phyloP scores from a whole-genome alignment of 2,113 vertebrate genomes.

The Odontophorus gujanensis region DNA sequence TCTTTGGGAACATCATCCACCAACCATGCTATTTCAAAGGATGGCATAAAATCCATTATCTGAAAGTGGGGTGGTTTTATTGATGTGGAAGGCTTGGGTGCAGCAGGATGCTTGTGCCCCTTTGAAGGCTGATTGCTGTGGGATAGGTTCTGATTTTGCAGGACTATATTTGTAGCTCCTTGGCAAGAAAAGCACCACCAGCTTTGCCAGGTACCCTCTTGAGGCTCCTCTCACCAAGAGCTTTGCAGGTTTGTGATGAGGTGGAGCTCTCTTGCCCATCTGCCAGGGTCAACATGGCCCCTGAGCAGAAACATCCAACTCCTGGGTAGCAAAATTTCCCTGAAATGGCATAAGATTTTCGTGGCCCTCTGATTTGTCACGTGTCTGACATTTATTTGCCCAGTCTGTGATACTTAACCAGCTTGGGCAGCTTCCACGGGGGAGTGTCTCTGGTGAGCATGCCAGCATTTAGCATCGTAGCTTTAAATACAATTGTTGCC shows the following conservation, averaged over 20 bases:
- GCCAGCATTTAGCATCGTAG: neutral
- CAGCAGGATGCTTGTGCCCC: neutral
- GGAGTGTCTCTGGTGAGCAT: conserved; percentile 17
- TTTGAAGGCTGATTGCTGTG: neutral
- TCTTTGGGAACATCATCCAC: neutral
- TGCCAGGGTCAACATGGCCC: conserved; percentile 16
- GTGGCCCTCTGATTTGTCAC: conserved; percentile 19
- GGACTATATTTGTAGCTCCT: neutral
- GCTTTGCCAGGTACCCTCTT: neutral
- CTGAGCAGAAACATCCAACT: conserved; percentile 14
- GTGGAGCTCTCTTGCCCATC: neutral
- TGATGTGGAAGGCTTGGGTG: neutral
- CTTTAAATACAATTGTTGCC: conserved; percentile 26
- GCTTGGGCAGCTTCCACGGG: conserved; percentile 27
- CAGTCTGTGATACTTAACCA: conserved; percentile 34
- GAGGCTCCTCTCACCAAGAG: conserved; percentile 5
- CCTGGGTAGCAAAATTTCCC: neutral
- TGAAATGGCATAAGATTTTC: neutral
- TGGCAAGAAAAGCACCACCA: neutral
- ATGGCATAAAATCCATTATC: neutral
- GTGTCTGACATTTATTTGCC: conserved; percentile 32
- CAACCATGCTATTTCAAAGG: neutral
- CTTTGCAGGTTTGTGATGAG: neutral
- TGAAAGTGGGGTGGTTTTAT: neutral
- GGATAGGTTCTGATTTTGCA: neutral